Evolutionary conservation across 2,797 vertebrate genomes (phyloP), one percentile per base, ranked within the genome.

Genomic region (Selene dorsalis): DNA sequence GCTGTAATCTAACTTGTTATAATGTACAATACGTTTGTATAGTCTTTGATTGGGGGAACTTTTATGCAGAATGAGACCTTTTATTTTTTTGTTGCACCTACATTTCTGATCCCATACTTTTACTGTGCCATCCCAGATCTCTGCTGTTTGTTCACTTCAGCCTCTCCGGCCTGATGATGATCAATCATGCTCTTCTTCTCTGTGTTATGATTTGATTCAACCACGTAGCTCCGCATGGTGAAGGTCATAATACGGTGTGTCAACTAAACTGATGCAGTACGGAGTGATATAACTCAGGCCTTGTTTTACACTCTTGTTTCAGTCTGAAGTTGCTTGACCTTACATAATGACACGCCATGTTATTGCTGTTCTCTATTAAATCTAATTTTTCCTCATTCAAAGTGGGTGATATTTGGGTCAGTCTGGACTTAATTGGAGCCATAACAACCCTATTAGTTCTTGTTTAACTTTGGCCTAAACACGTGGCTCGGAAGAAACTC

Each of bases 11-110:
- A 91, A 90, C 85, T 88, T 93, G 87, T 90, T 91, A 90, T 80
- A 90, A 82, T 93, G 92, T 92, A 92, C 75, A 88, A 90, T 87
- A 91, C 20, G 32, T 87, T 93, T 93, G 90, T 92, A 90, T 88
- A 92, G 88, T 79, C 83, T 92, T 91, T 86, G 80, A 88, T 72
- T 79, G 69, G 69, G 73, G 78, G 59, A 79, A 83, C 69, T 85
- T 85, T 91, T 87, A 87, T 85, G 86, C 81, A 86, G 86, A 78
- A 77, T 62, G 81, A 84, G 62, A 69, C n/a, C n/a, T 45, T 28
- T 41, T 24, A 7, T 83, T 84, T 80, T 12, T 26, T 73, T 63
- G 79, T 84, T 28, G 32, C 71, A 78, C 75, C 69, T 47, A 77
- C 10, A 32, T 76, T 77, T 88, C 68, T 78, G 77, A 85, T 74